Evolutionary conservation across 2,888 invertebrate species (phyloP), one percentile per base, ranked within the genome.

Genomic region (Mimachlamys varia): DNA sequence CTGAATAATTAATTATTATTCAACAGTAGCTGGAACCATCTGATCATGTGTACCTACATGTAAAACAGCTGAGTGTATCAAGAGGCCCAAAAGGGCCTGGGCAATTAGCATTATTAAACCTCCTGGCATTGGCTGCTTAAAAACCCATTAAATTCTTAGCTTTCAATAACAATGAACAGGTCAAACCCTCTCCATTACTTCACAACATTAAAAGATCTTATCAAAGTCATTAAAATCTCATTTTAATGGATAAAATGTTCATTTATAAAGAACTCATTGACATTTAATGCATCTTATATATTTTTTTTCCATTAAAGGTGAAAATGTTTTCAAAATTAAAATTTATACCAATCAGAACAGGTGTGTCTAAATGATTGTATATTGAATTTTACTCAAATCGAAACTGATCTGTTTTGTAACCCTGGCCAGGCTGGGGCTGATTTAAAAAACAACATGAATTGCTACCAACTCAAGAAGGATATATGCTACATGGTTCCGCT

Each of bases 11-110:
- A 12, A 76, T 33, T 33, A 7, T 2, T 53, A 7, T 22, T 76
- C 15, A 27, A 76, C 76, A 76, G 76, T 76, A 76, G 76, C 76
- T 1, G 27, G 27, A 76, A 44, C n/a, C 76, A 33, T n/a, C n/a
- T 1, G 27, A 76, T 76, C 76, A 17, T 76, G 76, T 76, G 76
- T 76, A 76, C 27, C 76, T 76, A 76, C 76, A 76, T 76, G 76
- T 76, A 19, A 44, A 44, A 44, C 4, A 27, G 1, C n/a, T 1
- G 53, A 58, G 76, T 76, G 7, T 76, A 76, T 76, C 27, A 76
- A 76, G 27, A 33, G 12, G 27, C 27, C 2, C 33, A 33, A 33
- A n/a, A 76, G 17, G 76, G 76, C 33, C 27, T 76, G 76, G 33
- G 33, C 22, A 27, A 76, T 27, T 76, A 76, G 33, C 12, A 17